Base-by-base conservation (phyloP, 2,888 invertebrate species). In the Tachina lurida region DNA sequence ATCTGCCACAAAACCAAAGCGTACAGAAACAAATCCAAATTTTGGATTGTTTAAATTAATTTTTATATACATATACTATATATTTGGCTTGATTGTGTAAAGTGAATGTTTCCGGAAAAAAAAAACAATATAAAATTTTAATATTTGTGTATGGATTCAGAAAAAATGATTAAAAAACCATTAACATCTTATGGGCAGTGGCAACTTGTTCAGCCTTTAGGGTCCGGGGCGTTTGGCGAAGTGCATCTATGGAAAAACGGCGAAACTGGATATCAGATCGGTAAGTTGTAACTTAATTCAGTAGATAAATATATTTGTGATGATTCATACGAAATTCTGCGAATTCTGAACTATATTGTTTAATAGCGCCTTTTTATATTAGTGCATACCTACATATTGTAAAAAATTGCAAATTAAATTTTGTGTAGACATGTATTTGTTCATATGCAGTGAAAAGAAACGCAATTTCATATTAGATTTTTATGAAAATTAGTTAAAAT, bases 171-270 rank as follows among this genome's bases (percentile, higher is more conserved):
- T 63, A 58, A 68, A 70, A 62, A 60, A 1, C 39, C 65, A 3
- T 45, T 84, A 63, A 67, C 15, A 39, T 81, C 86, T 2, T 87
- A 81, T 58, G 89, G 89, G 0, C 84, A 89, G 10, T 93, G 92
- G 92, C 76, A 93, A 94, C 79, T 94, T 92, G 94, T 95, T 74
- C 93, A 94, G 88, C 93, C 94, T 76, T 92, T 97, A 41, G 97
- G 96, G 22, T 94, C 95, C 67, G 97, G 97, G 65, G 95, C 95
- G 79, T 97, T 96, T 90, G 96, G 96, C 17, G 93, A 94, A 67
- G 96, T 97, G 7, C 94, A 95, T 45, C 93, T 96, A 65, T 97
- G 96, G 96, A 94, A 93, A 90, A 95, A 96, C 92, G 93, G 92
- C 88, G 91, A 90, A 87, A 95, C 94, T 31, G 93, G 94, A 54